Evolutionary conservation across 2,888 invertebrate genomes (phyloP).

Genomic region (Leptothorax acervorum): DNA sequence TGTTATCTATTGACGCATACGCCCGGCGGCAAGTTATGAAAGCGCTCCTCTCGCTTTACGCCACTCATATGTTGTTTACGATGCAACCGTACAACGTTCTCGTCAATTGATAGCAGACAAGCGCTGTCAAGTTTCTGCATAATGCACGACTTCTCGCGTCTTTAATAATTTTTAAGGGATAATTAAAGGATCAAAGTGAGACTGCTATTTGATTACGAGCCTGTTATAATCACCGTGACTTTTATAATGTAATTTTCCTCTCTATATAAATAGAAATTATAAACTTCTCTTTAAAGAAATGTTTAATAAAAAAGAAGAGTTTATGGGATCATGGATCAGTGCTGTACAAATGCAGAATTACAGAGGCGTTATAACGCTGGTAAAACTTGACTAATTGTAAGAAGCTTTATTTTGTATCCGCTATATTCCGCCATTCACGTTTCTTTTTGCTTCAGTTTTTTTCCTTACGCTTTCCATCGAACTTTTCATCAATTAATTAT

Average conservation of each 20-base stretch:
- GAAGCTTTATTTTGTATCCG: constrained; percentile 25
- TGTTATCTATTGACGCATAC: constrained; percentile 51
- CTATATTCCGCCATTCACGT: constrained; percentile 15
- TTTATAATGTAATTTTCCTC: not conserved
- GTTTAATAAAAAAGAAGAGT: not conserved
- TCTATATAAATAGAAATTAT: not conserved
- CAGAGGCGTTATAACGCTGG: not conserved
- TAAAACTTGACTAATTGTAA: constrained; percentile 12
- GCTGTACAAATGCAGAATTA: not conserved
- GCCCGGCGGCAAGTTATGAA: constrained; percentile 37
- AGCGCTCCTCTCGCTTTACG: constrained; percentile 42
- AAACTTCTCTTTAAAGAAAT: not conserved
- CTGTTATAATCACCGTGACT: not conserved
- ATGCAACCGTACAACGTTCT: constrained; percentile 11
- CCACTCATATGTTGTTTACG: constrained; percentile 40
- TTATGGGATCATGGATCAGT: not conserved
- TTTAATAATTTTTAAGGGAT: constrained; percentile 5
- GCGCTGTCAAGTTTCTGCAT: not conserved
- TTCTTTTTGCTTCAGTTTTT: constrained; percentile 16
- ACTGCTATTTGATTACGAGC: not conserved
- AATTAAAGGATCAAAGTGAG: not conserved
- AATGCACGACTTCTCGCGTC: not conserved
- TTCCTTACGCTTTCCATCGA: not conserved
- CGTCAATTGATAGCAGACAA: not conserved
- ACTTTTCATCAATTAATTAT: constrained; percentile 48